Conservation (phyloP, 2,797 vertebrate species). For the Clarias pachynema region DNA sequence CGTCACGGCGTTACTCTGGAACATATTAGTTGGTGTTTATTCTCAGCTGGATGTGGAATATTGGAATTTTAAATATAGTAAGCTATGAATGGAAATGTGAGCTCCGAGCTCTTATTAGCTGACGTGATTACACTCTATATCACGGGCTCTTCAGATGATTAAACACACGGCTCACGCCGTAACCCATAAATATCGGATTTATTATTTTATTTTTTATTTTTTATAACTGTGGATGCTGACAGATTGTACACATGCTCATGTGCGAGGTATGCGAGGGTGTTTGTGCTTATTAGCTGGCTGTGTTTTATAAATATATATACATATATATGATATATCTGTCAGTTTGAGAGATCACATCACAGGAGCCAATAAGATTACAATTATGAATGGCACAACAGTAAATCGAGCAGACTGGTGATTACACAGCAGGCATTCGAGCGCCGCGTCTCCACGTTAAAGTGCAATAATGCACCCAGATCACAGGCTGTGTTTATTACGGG, state of each 20-base stretch:
- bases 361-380: neutral
- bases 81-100: neutral
- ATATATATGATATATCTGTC: neutral
- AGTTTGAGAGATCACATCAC: neutral
- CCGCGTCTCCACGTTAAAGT: neutral
- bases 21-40: neutral
- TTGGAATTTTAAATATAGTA: neutral
- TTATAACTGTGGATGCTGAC: neutral
- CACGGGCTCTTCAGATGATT: constrained; percentile 2
- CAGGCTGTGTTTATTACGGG: neutral
- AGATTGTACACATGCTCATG: neutral
- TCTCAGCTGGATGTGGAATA: neutral
- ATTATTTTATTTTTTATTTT: neutral
- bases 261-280: neutral
- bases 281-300: neutral
- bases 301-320: neutral
- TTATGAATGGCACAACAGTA: neutral
- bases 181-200: neutral
- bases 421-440: neutral
- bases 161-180: neutral
- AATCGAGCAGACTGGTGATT: neutral
- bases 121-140: constrained; percentile 2
- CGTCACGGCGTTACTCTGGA: neutral
- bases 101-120: constrained; percentile 8
- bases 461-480: neutral